These are phyloP conservation scores for Catalaphyllia jardinei DNA, from an alignment of 64 coral and sea anemone genomes.

Conservation along the genomic window DNA sequence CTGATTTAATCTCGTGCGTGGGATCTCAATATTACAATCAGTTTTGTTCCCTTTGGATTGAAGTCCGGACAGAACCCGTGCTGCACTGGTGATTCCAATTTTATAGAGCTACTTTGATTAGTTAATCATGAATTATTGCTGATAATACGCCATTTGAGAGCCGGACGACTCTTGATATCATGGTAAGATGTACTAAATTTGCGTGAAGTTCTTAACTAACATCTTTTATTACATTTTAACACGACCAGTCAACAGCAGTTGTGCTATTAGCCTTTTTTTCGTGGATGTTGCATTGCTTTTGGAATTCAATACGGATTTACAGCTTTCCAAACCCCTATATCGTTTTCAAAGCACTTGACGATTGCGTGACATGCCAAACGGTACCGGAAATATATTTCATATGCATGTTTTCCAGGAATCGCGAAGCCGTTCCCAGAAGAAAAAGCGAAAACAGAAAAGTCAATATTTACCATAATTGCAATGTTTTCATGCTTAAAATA, in stretches of 20 bases:
- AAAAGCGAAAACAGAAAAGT: constrained; percentile 10
- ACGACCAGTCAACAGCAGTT: too few relatives aligned
- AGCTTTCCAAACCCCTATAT: too few relatives aligned
- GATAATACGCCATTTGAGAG: too few relatives aligned
- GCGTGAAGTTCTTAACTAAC: too few relatives aligned
- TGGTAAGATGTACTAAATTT: too few relatives aligned
- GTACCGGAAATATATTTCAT: constrained; percentile 24
- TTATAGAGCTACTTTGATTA: too few relatives aligned
- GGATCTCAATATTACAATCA: not conserved
- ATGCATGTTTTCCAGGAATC: constrained; percentile 39
- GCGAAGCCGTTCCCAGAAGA: not conserved
- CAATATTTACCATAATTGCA: not conserved
- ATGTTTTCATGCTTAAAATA: constrained; percentile 22
- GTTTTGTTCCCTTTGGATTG: not conserved
- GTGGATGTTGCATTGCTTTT: too few relatives aligned
- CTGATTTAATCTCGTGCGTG: not conserved
- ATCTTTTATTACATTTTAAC: too few relatives aligned
- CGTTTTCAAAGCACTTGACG: not conserved
- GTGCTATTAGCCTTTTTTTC: too few relatives aligned
- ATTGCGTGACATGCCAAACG: constrained; percentile 11
- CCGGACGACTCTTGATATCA: too few relatives aligned
- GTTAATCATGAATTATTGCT: too few relatives aligned
- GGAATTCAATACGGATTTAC: too few relatives aligned
- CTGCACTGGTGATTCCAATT: not conserved
- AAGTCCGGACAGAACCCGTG: not conserved